Percentiles rank a stretch among this genome's conserved stretches.
Evolutionary conservation across 2,797 vertebrate genomes (phyloP).

Genomic region (Malurus splendens): DNA sequence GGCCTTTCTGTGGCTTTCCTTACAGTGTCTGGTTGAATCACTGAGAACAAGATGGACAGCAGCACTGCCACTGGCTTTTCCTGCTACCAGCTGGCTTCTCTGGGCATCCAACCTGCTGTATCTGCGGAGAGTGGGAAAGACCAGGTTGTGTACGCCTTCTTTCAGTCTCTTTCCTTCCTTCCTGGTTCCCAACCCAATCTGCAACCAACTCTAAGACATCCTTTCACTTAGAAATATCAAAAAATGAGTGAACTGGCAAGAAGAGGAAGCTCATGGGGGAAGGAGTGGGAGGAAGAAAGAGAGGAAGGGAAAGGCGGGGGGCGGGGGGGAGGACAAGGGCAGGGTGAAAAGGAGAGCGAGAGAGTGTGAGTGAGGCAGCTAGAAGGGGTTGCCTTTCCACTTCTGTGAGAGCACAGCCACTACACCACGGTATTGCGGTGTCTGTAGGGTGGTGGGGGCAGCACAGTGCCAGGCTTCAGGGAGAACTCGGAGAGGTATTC

Average conservation of each 20-base stretch:
- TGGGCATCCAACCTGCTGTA: background rate
- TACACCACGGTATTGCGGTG: constrained; percentile 98
- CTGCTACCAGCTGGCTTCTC: constrained; percentile 11
- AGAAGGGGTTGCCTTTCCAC: constrained; percentile 64
- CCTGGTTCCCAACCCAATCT: constrained; percentile 52
- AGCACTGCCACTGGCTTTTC: background rate
- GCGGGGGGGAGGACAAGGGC: background rate
- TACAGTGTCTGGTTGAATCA: background rate
- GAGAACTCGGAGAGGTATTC: constrained; percentile 95
- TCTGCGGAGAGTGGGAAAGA: constrained; percentile 23
- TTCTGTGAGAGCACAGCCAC: constrained; percentile 11
- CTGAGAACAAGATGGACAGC: constrained; percentile 12
- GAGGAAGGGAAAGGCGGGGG: constrained; percentile 52
- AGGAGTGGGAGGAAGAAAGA: constrained; percentile 61
- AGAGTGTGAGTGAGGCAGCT: constrained; percentile 63
- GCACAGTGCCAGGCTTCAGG: constrained; percentile 85
- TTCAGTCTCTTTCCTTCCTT: constrained; percentile 42
- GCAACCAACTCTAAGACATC: constrained; percentile 29
- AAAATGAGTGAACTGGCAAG: constrained; percentile 65
- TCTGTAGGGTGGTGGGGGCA: constrained; percentile 95
- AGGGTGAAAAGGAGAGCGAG: background rate
- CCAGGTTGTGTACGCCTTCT: background rate
- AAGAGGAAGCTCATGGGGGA: constrained; percentile 70
- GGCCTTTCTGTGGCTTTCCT: constrained; percentile 18
- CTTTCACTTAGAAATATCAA: constrained; percentile 59